Conservation (phyloP, 2,888 invertebrate species). For the Aplocera efformata region DNA sequence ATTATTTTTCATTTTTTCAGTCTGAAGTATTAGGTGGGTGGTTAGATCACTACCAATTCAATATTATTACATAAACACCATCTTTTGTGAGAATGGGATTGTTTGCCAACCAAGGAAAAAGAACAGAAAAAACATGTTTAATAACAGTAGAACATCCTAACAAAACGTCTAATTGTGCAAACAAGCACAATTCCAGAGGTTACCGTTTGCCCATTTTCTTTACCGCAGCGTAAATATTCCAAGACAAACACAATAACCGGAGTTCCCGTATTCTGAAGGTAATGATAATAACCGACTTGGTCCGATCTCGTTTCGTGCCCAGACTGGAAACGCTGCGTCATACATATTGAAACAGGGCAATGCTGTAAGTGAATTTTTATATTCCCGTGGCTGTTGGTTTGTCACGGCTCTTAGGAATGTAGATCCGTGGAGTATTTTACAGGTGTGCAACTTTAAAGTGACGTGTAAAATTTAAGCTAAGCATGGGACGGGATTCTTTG, state of each 20-base stretch:
- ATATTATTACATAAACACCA: no score
- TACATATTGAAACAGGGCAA: conserved; percentile 38
- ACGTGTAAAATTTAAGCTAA: no score
- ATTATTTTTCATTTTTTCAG: no score
- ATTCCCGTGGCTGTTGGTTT: conserved; percentile 24
- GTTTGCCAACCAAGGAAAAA: no score
- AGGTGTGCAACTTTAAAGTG: conserved; percentile 3
- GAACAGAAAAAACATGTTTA: not conserved
- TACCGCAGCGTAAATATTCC: conserved; percentile 29
- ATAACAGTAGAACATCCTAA: not conserved
- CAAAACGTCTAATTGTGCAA: not conserved
- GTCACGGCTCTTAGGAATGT: conserved; percentile 16
- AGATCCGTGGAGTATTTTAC: conserved; percentile 17
- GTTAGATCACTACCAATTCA: no score
- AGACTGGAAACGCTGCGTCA: conserved; percentile 33
- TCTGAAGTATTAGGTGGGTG: no score
- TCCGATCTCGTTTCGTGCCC: conserved; percentile 34
- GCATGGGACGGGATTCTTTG: no score
- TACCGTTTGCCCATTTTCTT: conserved; percentile 13
- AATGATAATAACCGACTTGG: conserved; percentile 36
- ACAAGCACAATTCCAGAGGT: conserved; percentile 5
- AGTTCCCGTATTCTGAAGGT: conserved; percentile 31
- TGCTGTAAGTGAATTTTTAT: conserved; percentile 36
- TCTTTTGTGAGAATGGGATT: no score
- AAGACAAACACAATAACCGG: conserved; percentile 33